Base-by-base conservation (phyloP, 1,140 invertebrate genomes). In the Drosophila bipectinata region DNA sequence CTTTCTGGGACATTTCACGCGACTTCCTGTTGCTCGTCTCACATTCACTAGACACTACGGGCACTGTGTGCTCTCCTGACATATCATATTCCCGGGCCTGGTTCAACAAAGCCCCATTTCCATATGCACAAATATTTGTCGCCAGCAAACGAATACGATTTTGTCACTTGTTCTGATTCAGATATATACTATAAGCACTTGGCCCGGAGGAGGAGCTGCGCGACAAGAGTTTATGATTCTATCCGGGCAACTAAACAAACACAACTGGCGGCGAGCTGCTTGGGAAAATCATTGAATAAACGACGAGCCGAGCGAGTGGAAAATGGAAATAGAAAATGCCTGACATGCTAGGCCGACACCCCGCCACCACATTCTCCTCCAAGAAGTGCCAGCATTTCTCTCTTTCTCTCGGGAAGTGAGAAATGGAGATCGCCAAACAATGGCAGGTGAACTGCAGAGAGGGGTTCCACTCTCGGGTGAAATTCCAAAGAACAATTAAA, bases 261-360 rank as follows among this genome's bases (percentile, higher is more conserved):
- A 87, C 78, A 87, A 87, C 78, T 87, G 82, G 69, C 55, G 54
- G 18, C 44, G 67, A 7, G 26, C 56, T 69, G 67, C 64, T 64
- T 76, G 61, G 64, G 55, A 85, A 81, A 85, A 83, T 75, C 39
- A 83, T 83, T 83, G 75, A 79, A 61, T 60, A 66, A 79, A 78
- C 56, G 54, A 41, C 68, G 66, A 58, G 44, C 47, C 26, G 78
- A 71, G 57, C 63, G 77, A 77, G 45, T 75, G 58, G 71, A 73
- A 64, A 75, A 74, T 85, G 82, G 83, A 88, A 87, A 85, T 88
- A 82, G 79, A 88, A 87, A 83, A 82, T 87, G 68, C 72, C 60
- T 61, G 47, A 49, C 71, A 73, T 67, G 63, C 59, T n/a, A n/a
- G n/a, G n/a, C n/a, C n/a, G n/a, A n/a, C 62, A 62, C 21, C 21